Evolutionary conservation across 2,113 vertebrate species (phyloP), one percentile per base, ranked within the genome.

Genomic region (Oenanthe melanoleuca): DNA sequence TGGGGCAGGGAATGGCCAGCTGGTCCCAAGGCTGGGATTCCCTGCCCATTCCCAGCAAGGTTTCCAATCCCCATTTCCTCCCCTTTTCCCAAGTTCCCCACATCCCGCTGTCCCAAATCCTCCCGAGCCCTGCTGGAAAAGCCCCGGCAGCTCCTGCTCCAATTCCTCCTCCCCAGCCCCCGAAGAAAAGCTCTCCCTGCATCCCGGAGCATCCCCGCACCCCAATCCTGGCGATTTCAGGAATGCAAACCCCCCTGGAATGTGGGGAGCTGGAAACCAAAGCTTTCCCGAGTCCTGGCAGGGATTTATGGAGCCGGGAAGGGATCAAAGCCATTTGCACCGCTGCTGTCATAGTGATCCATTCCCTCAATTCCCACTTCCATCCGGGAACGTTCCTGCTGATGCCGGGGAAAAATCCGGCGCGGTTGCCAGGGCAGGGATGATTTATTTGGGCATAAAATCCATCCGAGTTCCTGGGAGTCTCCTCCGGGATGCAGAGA

Each of bases 331-430:
- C 20, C 11, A 2, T 77, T 80, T 57, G n/a, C 19, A 47, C 55
- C 71, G 56, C 1, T n/a, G 47, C 29, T 83, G 93, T 89, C 93
- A 87, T 24, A 9, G 26, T 56, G 95, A 94, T 95, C 4, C 77
- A 95, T 89, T 78, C 69, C 66, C 74, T 93, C 91, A 37, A 67
- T 96, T 84, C 61, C 61, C 80, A 22, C 47, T 50, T 61, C 80
- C 89, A 79, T 10, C 11, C 10, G 19, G 77, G 84, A 85, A 72
- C 14, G 73, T 17, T 67, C 34, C 78, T 52, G 7, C 77, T 66
- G 47, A 25, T 11, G 34, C 69, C 9, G 49, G 29, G 44, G 84
- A n/a, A 86, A 34, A 87, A 85, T 72, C 70, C 75, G 52, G 10
- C 3, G 31, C 69, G 33, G 70, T 85, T 66, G 82, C 80, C 80